Base-by-base conservation (phyloP, 2,888 invertebrate species). In the Troilus luridus region DNA sequence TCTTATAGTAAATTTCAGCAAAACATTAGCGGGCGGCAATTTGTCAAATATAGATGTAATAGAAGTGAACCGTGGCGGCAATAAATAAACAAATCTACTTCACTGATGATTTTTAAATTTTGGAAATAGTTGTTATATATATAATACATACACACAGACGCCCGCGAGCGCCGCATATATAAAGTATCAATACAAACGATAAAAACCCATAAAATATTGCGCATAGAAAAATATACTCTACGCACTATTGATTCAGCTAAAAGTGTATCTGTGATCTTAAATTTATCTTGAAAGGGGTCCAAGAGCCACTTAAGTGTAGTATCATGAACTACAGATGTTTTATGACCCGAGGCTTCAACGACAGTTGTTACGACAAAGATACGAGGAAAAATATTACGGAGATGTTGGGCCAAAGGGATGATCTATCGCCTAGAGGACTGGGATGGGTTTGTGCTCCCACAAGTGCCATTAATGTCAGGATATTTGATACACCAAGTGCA, bases 271-370 rank as follows among this genome's bases (percentile, higher is more conserved):
- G 27, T 41, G 72, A 77, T 67, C 64, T 10, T 10, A 8, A 9
- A n/a, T n/a, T 24, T 14, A 12, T 27, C 41, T 41, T 41, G 72
- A 77, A 77, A 19, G 41, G 72, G 72, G 41, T 41, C 17, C 27
- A 41, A 77, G 72, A 77, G 17, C 17, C 72, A 8, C 17, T 77
- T 19, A 27, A 19, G 72, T 17, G 72, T 24, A 41, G 27, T 27
- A 62, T 72, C 14, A 24, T 2, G 67, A 14, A 67, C 24, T 41
- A 41, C 17, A 77, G 41, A 77, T 77, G 72, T 77, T 77, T 77
- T 77, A 77, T 77, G 27, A 19, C 9, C 72, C 27, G 41, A 77
- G 72, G 27, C 72, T 41, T 77, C 72, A 77, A 77, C 72, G 72
- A 77, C 72, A 41, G 72, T 24, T 77, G 27, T 41, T 41, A 27